These are phyloP conservation scores for Sebastes dallii DNA, from an alignment of 2,797 vertebrate genomes.

Conservation along the genomic window DNA sequence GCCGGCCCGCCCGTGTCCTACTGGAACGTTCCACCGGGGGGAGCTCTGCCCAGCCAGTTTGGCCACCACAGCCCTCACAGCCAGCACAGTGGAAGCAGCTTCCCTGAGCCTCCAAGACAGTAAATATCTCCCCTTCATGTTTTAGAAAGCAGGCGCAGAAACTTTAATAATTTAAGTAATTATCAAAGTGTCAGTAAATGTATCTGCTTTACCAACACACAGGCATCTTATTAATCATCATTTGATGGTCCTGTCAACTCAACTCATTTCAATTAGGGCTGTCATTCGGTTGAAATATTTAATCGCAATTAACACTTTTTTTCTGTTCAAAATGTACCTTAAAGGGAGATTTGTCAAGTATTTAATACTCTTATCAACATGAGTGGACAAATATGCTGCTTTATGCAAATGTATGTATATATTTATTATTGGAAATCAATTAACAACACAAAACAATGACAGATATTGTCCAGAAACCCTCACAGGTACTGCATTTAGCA, in stretches of 20 bases:
- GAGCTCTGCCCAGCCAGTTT: slow-evolving; percentile 32
- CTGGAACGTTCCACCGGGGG: slow-evolving; percentile 61
- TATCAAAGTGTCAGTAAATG: neutral
- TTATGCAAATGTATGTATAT: too few species aligned
- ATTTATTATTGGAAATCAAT: too few species aligned
- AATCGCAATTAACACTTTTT: too few species aligned
- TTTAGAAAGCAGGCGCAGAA: neutral
- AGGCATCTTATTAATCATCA: neutral
- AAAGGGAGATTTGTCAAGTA: too few species aligned
- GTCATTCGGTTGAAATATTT: too few species aligned
- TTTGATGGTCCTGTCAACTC: neutral
- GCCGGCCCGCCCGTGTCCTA: slow-evolving; percentile 73
- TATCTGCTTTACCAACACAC: neutral
- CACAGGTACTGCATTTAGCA: too few species aligned
- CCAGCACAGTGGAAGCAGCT: slow-evolving; percentile 54
- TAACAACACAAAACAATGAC: too few species aligned
- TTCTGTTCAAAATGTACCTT: too few species aligned
- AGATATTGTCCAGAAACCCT: too few species aligned
- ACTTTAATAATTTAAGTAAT: too few species aligned
- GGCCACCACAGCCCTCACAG: slow-evolving; percentile 57
- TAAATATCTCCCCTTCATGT: slow-evolving; percentile 30
- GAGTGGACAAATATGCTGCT: too few species aligned
- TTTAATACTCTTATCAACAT: too few species aligned
- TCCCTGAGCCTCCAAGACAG: slow-evolving; percentile 47
- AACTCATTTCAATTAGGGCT: neutral